Evolutionary conservation across 2,113 vertebrate genomes (phyloP), one percentile per base, ranked within the genome.

Genomic region (Salvator merianae): DNA sequence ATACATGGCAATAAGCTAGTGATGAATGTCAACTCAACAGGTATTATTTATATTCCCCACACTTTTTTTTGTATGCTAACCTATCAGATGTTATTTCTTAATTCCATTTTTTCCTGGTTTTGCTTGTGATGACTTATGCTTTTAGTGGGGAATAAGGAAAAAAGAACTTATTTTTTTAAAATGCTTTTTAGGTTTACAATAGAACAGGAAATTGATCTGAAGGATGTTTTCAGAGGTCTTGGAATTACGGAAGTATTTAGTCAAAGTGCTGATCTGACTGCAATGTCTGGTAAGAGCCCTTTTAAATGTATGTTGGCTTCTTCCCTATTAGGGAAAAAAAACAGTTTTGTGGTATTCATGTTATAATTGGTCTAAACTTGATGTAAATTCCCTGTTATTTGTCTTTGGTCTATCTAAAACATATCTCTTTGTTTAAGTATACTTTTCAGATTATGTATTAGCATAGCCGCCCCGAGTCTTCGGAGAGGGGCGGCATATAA

Each of bases 171-270:
- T 12, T 59, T 84, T n/a, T 0, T 14, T n/a, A n/a, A n/a, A 84
- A 1, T 34, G 0, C 88, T 88, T 62, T 90, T 32, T 83, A 99
- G 99, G 94, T 99, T 99, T 92, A 98, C 98, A 86, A 97, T 99
- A 87, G 98, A 99, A 87, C 98, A 99, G 93, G 98, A 96, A 93
- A 95, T 98, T 79, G 98, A 99, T 94, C 95, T 99, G 93, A 98
- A 95, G 88, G 96, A 96, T 79, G 93, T 93, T 69, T 95, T 99
- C 93, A 97, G 97, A 94, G 94, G 96, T 62, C 96, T 99, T 14
- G 98, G 99, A 91, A 95, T 99, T 88, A 97, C 94, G 70, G 97
- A 97, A 91, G 94, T 99, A 89, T 99, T 99, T 94, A 95, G 92
- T 80, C 96, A 92, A 84, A 94, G 96, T 68, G 98, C 98, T 81